Base-by-base conservation (phyloP, 2,113 vertebrate genomes). In the Phrynosoma platyrhinos region DNA sequence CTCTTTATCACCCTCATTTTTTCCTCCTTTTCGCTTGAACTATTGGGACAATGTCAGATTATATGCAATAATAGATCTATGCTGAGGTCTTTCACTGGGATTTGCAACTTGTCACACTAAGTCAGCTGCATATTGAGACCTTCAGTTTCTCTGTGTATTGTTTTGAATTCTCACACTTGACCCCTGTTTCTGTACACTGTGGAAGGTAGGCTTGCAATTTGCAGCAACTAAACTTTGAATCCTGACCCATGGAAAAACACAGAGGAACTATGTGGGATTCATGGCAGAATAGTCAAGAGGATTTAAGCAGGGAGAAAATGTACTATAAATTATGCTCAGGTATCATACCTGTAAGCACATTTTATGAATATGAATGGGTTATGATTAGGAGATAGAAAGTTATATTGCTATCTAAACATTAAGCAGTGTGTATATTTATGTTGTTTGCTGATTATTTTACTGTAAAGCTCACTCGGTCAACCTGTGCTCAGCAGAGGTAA, bases 21-120 rank as follows among this genome's bases (percentile, higher is more conserved):
- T 55, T 9, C 52, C 30, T 87, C 2, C 47, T 47, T 36, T 90
- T 55, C 2, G 74, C 58, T 76, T 74, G 9, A 84, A 76, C 18
- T 4, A 72, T 0, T 79, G 5, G 13, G 55, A 71, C 6, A 1
- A 88, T 66, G 42, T 77, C 36, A 88, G 77, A 58, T 23, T 68
- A 55, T 30, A 71, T 0, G 0, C 53, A 14, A 14, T 6, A 86
- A 82, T 18, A 36, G 87, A 76, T 32, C 30, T 23, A 58, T 0
- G 0, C 42, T 82, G 9, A 71, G 80, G 86, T 82, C 55, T 83
- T 81, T 81, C 75, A 20, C 2, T 87, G 82, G 88, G 23, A 69
- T 55, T 89, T 84, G 69, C 58, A 89, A n/a, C 83, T 58, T 58
- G 84, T 76, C 89, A 75, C 79, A 62, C 36, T 36, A 4, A 42